A percentile compares a stretch with the other conserved stretches of the same genome.
These are phyloP conservation scores for Lepetodrilus schrolli DNA, from an alignment of 2,888 invertebrate species.

Conservation along the genomic window DNA sequence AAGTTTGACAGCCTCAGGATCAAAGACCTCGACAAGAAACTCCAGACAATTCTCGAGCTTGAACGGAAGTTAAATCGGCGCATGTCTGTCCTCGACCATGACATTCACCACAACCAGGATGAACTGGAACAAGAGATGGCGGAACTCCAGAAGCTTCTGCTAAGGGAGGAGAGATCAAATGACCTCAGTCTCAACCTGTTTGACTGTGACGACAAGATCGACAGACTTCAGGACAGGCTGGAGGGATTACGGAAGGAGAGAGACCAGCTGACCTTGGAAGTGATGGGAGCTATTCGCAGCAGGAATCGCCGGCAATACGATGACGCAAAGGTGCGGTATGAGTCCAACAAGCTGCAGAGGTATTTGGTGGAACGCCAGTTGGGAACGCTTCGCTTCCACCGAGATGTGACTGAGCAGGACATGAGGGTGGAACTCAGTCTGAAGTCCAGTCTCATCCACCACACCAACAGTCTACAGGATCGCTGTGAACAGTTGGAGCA, in stretches of 20 bases:
- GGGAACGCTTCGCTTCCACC: slow-evolving; percentile 52
- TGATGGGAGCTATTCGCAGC: slow-evolving; percentile 44
- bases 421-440: slow-evolving; percentile 58
- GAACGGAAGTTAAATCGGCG: slow-evolving; percentile 54
- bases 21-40: slow-evolving; percentile 56
- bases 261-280: slow-evolving; percentile 45
- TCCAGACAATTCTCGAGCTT: slow-evolving; percentile 53
- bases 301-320: slow-evolving; percentile 46
- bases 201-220: slow-evolving; percentile 48
- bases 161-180: slow-evolving; percentile 57
- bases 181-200: slow-evolving; percentile 52
- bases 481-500: slow-evolving; percentile 62
- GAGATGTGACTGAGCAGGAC: slow-evolving; percentile 54
- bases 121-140: slow-evolving; percentile 55
- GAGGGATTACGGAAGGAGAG: slow-evolving; percentile 49
- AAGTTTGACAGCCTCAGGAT: slow-evolving; percentile 61
- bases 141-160: slow-evolving; percentile 54
- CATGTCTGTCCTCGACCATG: slow-evolving; percentile 46
- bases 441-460: slow-evolving; percentile 58
- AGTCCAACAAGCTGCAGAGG: slow-evolving; percentile 60
- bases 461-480: slow-evolving; percentile 65
- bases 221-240: slow-evolving; percentile 42
- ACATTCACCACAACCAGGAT: slow-evolving; percentile 54
- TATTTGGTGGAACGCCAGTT: slow-evolving; percentile 58
- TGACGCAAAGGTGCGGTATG: slow-evolving; percentile 51